phyloP scores from a whole-genome alignment of 1,140 invertebrate species.

The Panonychus citri region DNA sequence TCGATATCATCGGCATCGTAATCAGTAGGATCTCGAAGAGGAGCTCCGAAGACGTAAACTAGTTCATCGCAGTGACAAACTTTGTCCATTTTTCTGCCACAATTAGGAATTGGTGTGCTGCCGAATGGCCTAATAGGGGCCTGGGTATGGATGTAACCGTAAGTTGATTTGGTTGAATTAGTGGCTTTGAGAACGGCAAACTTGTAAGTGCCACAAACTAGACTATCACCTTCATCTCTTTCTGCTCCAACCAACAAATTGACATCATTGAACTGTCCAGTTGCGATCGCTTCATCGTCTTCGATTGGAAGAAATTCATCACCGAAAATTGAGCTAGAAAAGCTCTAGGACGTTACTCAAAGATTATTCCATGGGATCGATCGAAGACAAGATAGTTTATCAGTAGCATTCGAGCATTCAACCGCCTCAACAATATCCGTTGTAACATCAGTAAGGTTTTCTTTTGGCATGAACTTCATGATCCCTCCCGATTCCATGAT shows the following conservation, averaged over 20 bases:
- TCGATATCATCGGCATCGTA: constrained; percentile 10
- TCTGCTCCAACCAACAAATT: neutral
- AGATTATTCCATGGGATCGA: too few relatives aligned
- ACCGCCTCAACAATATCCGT: neutral
- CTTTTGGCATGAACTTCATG: neutral
- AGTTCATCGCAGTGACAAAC: constrained; percentile 68
- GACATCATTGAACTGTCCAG: neutral
- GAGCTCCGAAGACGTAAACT: constrained; percentile 53
- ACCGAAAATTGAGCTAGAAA: neutral
- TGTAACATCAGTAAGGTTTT: neutral
- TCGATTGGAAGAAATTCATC: neutral
- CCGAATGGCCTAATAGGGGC: neutral
- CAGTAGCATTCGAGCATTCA: neutral
- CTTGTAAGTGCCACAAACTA: neutral
- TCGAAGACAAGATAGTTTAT: neutral
- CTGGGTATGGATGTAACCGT: neutral
- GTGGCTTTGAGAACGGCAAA: neutral
- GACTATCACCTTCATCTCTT: neutral
- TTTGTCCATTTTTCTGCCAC: neutral
- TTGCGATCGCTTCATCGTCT: neutral
- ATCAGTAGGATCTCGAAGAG: neutral
- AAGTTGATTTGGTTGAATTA: neutral
- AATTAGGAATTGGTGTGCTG: neutral
- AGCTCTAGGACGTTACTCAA: too few relatives aligned
- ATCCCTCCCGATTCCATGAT: constrained; percentile 19